These are phyloP conservation scores for Drosophila peninsularis DNA, from an alignment of 2,888 invertebrate species.

Conservation along the genomic window DNA sequence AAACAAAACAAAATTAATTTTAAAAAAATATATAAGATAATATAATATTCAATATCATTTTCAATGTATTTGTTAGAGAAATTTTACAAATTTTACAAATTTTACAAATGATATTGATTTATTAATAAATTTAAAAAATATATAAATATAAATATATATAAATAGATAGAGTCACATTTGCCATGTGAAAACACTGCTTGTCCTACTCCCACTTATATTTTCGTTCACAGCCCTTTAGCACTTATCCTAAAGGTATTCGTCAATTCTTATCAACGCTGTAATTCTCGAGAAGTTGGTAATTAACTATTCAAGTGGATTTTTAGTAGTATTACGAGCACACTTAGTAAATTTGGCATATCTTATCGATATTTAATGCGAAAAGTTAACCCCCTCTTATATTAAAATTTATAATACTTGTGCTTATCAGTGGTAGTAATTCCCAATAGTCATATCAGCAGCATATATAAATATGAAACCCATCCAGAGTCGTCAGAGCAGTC, in stretches of 20 bases:
- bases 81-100: too few species aligned
- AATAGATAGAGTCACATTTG: background rate
- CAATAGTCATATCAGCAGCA: background rate
- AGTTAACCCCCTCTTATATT: background rate
- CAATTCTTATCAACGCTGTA: background rate
- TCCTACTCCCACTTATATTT: background rate
- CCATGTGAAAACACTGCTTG: too few species aligned
- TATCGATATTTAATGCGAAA: background rate
- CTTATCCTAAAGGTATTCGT: background rate
- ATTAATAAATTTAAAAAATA: background rate
- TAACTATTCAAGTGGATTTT: background rate
- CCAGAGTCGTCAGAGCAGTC: constrained; percentile 1
- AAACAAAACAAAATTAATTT: too few species aligned
- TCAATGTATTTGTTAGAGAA: too few species aligned
- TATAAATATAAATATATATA: background rate
- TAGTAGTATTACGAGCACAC: background rate
- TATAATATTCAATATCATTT: too few species aligned
- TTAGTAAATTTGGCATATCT: constrained; percentile 4
- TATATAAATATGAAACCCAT: constrained; percentile 19
- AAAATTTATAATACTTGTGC: constrained; percentile 1
- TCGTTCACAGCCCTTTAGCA: background rate
- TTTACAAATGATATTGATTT: too few species aligned
- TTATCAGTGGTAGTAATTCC: constrained; percentile 13
- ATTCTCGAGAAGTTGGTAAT: background rate
- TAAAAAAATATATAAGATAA: too few species aligned